A percentile compares a stretch with the other conserved stretches of the same genome.
Evolutionary conservation across 2,797 vertebrate species (phyloP).

Genomic region (Sebastolobus alascanus): DNA sequence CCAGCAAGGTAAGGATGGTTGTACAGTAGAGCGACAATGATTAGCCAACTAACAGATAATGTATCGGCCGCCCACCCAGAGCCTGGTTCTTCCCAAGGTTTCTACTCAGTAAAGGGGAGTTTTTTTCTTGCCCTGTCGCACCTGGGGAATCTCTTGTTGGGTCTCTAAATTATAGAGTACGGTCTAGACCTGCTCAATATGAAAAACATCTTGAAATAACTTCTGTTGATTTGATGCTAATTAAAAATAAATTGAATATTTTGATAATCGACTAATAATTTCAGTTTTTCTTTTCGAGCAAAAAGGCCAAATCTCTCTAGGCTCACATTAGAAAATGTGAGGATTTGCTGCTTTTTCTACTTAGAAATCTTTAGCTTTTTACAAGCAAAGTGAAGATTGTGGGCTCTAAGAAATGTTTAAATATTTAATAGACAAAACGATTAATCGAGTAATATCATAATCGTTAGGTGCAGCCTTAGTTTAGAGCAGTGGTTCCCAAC

Average conservation of each 20-base stretch:
- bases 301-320: background rate
- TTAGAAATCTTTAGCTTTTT: background rate
- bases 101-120: no score
- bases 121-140: no score
- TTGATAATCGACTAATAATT: background rate
- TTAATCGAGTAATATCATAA: background rate
- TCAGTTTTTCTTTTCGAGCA: fast-evolving
- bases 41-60: no score
- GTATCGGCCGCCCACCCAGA: no score
- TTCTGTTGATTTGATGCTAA: no score
- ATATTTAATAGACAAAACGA: background rate
- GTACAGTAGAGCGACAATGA: background rate
- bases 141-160: no score
- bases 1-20: conserved; percentile 85
- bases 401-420: background rate
- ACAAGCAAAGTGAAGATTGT: background rate
- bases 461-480: background rate
- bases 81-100: no score
- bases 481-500: background rate
- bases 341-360: background rate
- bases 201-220: no score
- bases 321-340: background rate
- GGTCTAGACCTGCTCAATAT: no score
- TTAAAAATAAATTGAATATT: background rate
- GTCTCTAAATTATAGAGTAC: no score